phyloP scores from a whole-genome alignment of 1,140 invertebrate species.

The Brachionus sp. region DNA sequence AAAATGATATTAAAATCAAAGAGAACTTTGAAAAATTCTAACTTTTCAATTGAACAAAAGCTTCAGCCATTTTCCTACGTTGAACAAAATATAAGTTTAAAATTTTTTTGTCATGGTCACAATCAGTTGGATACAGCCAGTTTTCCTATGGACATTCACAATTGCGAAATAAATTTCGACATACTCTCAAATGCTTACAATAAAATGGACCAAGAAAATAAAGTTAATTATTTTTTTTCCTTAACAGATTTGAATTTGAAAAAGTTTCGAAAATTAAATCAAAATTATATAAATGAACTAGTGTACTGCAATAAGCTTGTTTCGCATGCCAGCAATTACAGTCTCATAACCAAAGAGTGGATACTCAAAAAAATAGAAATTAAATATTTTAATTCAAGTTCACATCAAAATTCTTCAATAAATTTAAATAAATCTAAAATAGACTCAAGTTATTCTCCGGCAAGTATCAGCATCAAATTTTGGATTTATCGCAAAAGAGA shows the following conservation, averaged over 20 bases:
- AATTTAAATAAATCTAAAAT: neutral
- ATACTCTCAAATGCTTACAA: neutral
- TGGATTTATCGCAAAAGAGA: slow-evolving; percentile 30
- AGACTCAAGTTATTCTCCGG: neutral
- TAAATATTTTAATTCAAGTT: slow-evolving; percentile 1
- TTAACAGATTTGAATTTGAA: neutral
- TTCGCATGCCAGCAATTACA: neutral
- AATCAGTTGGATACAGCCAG: neutral
- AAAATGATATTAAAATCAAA: neutral
- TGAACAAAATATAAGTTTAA: slow-evolving; percentile 27
- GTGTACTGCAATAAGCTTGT: slow-evolving; percentile 3
- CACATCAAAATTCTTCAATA: neutral
- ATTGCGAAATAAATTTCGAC: slow-evolving; percentile 8
- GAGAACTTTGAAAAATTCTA: neutral
- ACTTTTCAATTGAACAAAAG: neutral
- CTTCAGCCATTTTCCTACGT: slow-evolving; percentile 3
- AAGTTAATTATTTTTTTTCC: neutral
- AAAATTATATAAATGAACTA: neutral
- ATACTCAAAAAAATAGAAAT: slow-evolving; percentile 33
- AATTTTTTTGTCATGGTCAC: neutral
- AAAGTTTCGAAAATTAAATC: neutral
- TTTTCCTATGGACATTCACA: slow-evolving; percentile 34
- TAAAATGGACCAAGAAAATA: neutral
- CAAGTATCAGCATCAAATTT: slow-evolving; percentile 25
- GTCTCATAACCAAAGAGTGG: slow-evolving; percentile 17